Evolutionary conservation across 2,888 invertebrate species (phyloP), one percentile per base, ranked within the genome.

Genomic region (Empis livida): DNA sequence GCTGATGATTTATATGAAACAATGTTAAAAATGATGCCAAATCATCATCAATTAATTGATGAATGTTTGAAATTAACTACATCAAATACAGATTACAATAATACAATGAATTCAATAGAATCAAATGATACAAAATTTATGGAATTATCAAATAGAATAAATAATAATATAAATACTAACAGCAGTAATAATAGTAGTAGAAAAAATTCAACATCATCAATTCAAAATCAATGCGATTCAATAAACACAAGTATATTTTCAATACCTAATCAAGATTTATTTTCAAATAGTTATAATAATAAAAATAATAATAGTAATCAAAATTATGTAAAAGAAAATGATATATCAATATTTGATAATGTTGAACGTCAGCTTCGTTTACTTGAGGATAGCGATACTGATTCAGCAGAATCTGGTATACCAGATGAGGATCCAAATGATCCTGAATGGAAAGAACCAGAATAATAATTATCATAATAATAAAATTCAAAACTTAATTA

Each of bases 401-500:
- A 61, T 44, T 56, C 60, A 17, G 52, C 57, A 5, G 61, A 61
- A 20, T 79, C 79, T 20, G 77, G 76, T 45, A 72, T 75, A 45
- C 78, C 76, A 52, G 84, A 85, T 53, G 87, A 87, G 62, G 89
- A 89, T 68, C 88, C 88, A 23, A 86, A 88, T 63, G 89, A 89
- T 71, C 82, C 82, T 8, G 89, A 89, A 62, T 90, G 90, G 90
- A 79, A 60, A 43, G 62, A 61, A 46, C 45, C 51, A 43, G 44
- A 41, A 47, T 51, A 49, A 43, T 27, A 8, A 6, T 8, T 27
- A 20, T 5, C 6, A 5, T 6, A 6, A 27, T 8, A 8, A 27
- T 6, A 27, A 8, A 27, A 5, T 8, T 8, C 23, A 20, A 20
- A 20, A 5, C 20, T 20, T 27, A 27, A 27, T 9, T 27, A 27